These are phyloP conservation scores for Cercocebus atys DNA, from an alignment of 2,113 vertebrate species.

Conservation along the genomic window DNA sequence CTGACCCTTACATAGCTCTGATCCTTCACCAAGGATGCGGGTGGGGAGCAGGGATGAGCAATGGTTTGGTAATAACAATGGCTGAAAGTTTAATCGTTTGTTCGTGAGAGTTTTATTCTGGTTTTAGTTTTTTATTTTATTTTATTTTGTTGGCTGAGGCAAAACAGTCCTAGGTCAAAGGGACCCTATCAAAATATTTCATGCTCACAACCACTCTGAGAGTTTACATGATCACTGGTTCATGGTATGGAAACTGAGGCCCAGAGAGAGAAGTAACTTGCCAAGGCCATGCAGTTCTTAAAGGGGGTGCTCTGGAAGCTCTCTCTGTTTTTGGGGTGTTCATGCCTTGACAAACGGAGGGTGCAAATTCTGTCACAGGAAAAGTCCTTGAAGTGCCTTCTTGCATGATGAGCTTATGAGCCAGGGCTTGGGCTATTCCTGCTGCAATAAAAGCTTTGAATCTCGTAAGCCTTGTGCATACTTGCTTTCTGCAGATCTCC, in stretches of 20 bases:
- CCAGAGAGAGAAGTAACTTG: not conserved
- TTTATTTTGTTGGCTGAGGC: not conserved
- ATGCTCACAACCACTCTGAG: not conserved
- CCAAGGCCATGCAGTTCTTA: not conserved
- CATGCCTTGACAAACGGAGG: not conserved
- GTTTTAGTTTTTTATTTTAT: not conserved
- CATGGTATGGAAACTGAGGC: not conserved
- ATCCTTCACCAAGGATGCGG: not conserved
- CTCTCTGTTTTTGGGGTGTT: not conserved
- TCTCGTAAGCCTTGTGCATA: not conserved
- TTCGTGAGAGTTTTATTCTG: too few relatives aligned
- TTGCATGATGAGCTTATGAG: not conserved
- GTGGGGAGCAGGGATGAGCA: not conserved
- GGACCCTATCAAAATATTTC: not conserved
- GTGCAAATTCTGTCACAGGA: not conserved
- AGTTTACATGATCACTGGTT: too few relatives aligned
- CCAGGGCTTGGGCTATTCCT: not conserved
- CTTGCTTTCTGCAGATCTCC: accelerated
- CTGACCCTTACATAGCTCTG: not conserved
- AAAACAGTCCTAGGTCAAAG: not conserved
- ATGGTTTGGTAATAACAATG: not conserved
- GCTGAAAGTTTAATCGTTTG: not conserved
- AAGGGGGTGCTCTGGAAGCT: not conserved
- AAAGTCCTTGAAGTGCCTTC: not conserved
- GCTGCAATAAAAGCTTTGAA: not conserved